Conservation (phyloP, 2,797 vertebrate genomes). For the Anomalospiza imberbis region DNA sequence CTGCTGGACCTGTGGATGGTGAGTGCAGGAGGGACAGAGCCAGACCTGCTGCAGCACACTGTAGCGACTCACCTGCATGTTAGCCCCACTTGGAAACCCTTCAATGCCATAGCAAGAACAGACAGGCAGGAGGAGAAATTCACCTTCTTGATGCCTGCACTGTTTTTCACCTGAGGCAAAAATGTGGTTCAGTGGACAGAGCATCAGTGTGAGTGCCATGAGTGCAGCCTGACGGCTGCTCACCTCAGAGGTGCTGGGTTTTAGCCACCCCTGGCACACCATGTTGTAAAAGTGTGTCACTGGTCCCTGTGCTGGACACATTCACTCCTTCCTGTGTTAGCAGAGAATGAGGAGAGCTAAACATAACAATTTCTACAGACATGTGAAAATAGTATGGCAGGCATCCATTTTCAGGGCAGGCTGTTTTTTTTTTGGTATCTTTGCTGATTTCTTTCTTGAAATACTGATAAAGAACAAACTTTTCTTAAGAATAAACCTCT, state of each 20-base stretch:
- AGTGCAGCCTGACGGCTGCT: accelerated
- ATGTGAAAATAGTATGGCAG: background rate
- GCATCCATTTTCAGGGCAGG: background rate
- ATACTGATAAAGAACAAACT: background rate
- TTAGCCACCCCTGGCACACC: background rate
- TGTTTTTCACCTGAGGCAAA: background rate
- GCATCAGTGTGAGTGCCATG: accelerated
- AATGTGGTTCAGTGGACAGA: background rate
- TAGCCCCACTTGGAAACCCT: background rate
- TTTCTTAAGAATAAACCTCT: background rate
- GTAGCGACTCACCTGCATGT: background rate
- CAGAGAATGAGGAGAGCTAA: background rate
- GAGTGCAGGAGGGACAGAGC: background rate
- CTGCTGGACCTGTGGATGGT: background rate
- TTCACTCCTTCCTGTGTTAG: background rate
- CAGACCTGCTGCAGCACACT: background rate
- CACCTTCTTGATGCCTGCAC: background rate
- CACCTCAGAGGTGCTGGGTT: background rate
- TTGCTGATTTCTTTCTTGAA: background rate
- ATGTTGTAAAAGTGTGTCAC: background rate
- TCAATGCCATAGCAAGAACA: background rate
- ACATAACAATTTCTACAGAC: background rate
- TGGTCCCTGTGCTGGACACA: accelerated
- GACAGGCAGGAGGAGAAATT: background rate
- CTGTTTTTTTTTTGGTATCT: background rate